Evolutionary conservation across 2,888 invertebrate genomes (phyloP), one percentile per base, ranked within the genome.

Genomic region (Cheilosia impressa): DNA sequence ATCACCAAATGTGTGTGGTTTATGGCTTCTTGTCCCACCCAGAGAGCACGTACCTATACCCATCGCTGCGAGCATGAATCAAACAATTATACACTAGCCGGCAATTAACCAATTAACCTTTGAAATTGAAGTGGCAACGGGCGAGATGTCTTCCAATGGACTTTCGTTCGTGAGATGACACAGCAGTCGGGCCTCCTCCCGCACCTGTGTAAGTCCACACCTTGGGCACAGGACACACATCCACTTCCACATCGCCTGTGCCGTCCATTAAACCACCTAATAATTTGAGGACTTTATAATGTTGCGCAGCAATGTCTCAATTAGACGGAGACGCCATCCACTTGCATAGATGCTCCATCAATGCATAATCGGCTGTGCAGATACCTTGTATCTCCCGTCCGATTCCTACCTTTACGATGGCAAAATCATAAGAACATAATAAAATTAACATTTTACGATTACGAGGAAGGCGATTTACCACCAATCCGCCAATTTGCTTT

Each of bases 391-490:
- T 65, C 57, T 47, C 15, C 38, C 45, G 47, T 65, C 27, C 9
- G 47, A 52, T 38, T 65, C 73, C 73, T 63, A 68, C 24, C 60
- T 78, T 79, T 57, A 79, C 84, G 84, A 85, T 62, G 66, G 58
- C 75, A 66, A 85, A 85, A 85, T 81, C 81, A 81, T 69, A 81
- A 75, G 81, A 81, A 80, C 80, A 57, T 76, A 85, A 85, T 85
- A 85, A 85, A 85, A 85, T 80, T 76, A 71, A 76, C 80, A 72
- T 80, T 85, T 85, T 80, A 85, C 66, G 80, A 85, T 80, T 66
- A 80, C 71, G 63, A 52, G 60, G 31, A 71, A 47, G 65, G 60
- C 80, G 84, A 84, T 80, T 85, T 85, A 76, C 71, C 76, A 71
- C 71, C 83, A 65, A 79, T 65, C 43, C 41, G 71, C 47, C 63